Conservation (phyloP, 2,113 vertebrate species). For the Actenoides hombroni region DNA sequence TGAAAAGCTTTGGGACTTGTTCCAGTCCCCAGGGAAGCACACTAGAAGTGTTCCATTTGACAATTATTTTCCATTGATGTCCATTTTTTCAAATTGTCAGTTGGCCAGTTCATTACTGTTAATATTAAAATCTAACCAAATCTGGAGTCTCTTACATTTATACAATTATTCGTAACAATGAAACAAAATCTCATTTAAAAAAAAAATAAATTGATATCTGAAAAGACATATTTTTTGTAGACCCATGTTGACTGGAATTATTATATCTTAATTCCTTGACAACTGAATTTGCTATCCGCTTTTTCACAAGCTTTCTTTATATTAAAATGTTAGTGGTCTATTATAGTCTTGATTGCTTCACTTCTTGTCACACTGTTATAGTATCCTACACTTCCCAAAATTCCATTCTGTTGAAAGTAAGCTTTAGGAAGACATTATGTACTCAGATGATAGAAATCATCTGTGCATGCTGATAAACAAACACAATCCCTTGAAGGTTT, state of each 20-base stretch:
- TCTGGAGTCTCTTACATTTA: background rate
- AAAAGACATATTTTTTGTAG: slow-evolving; percentile 18
- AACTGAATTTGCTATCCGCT: background rate
- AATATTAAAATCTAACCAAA: background rate
- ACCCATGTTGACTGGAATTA: background rate
- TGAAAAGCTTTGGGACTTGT: background rate
- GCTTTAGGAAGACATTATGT: background rate
- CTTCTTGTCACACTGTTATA: background rate
- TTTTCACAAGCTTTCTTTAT: background rate
- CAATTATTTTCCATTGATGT: background rate
- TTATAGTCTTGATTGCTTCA: background rate
- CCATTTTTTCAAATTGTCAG: background rate
- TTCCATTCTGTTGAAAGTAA: background rate
- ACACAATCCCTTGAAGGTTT: background rate
- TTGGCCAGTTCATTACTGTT: background rate
- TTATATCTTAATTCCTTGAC: slow-evolving; percentile 19
- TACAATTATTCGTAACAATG: slow-evolving; percentile 2
- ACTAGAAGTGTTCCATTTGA: background rate
- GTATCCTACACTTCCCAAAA: background rate
- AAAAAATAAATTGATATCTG: slow-evolving; percentile 12
- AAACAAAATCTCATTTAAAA: slow-evolving; percentile 2
- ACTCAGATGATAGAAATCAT: background rate
- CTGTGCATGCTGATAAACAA: background rate
- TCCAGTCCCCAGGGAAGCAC: background rate
- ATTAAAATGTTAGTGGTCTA: background rate